phyloP scores from a whole-genome alignment of 2,113 vertebrate genomes.

The Alexandromys fortis region DNA sequence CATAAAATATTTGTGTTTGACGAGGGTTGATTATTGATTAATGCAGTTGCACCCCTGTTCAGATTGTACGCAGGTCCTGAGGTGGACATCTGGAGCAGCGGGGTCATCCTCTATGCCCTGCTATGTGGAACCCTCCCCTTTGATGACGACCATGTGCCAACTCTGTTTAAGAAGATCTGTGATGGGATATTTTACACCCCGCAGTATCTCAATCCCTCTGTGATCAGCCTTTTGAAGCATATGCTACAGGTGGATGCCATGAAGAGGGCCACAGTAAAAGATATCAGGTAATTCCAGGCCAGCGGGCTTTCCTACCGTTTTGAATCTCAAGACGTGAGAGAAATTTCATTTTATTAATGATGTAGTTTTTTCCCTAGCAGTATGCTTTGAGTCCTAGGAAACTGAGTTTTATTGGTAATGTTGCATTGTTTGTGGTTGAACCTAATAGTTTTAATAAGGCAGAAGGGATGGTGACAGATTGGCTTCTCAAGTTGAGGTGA shows the following conservation, averaged over 20 bases:
- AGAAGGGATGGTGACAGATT: background rate
- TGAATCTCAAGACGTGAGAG: background rate
- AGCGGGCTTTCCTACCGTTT: background rate
- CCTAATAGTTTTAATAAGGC: conserved; percentile 13
- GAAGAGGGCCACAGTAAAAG: conserved; percentile 98
- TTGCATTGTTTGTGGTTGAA: background rate
- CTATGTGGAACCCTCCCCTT: conserved; percentile 98
- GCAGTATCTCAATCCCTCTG: conserved; percentile 95
- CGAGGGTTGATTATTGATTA: conserved; percentile 34
- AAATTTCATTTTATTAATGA: conserved; percentile 11
- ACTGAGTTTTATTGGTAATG: background rate
- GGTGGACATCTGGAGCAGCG: conserved; percentile 99
- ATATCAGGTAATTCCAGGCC: conserved; percentile 90
- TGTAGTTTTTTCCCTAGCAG: background rate
- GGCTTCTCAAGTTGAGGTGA: background rate
- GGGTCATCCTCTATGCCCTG: conserved; percentile 98
- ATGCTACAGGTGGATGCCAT: conserved; percentile 99
- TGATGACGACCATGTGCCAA: conserved; percentile 99
- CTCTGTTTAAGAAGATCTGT: conserved; percentile 99
- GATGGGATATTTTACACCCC: conserved; percentile 99
- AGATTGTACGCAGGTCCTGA: conserved; percentile 98
- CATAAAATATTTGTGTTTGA: conserved; percentile 8
- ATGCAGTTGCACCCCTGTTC: conserved; percentile 61
- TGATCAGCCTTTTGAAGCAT: conserved; percentile 95
- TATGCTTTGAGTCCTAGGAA: conserved; percentile 1